Conservation (phyloP, 2,113 vertebrate species). For the Saguinus imperator region DNA sequence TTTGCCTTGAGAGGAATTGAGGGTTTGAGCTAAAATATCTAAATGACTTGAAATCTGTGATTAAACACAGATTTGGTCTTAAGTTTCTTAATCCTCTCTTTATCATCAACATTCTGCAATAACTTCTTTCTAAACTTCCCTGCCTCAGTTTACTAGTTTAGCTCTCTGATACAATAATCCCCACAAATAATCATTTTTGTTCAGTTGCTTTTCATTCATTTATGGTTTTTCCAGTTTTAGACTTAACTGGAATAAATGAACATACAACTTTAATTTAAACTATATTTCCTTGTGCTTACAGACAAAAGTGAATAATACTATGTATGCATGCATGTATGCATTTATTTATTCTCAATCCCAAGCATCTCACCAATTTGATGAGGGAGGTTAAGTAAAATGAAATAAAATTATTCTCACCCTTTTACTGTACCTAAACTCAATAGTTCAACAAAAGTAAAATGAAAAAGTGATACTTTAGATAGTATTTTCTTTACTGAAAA, state of each 20-base stretch:
- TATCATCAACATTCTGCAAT: not conserved
- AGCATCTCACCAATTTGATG: not conserved
- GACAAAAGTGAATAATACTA: not conserved
- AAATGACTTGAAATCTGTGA: not conserved
- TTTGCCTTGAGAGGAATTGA: not conserved
- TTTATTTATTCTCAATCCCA: not conserved
- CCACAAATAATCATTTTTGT: not conserved
- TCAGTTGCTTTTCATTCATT: not conserved
- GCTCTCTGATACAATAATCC: not conserved
- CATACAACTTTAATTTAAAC: not conserved
- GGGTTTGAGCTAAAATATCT: not conserved
- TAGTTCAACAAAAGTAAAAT: not conserved
- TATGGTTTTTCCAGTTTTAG: not conserved
- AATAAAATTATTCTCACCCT: not conserved
- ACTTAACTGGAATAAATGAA: not conserved
- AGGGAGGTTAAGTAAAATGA: not conserved
- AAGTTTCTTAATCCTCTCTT: not conserved
- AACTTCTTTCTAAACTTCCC: not conserved
- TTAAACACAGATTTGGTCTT: not conserved
- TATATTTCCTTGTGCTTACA: not conserved
- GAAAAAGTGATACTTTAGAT: not conserved
- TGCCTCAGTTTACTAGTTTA: not conserved
- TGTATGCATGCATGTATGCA: accelerated
- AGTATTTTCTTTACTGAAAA: not conserved
- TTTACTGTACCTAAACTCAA: not conserved